phyloP scores from a whole-genome alignment of 2,888 invertebrate genomes.

The Eledone cirrhosa region DNA sequence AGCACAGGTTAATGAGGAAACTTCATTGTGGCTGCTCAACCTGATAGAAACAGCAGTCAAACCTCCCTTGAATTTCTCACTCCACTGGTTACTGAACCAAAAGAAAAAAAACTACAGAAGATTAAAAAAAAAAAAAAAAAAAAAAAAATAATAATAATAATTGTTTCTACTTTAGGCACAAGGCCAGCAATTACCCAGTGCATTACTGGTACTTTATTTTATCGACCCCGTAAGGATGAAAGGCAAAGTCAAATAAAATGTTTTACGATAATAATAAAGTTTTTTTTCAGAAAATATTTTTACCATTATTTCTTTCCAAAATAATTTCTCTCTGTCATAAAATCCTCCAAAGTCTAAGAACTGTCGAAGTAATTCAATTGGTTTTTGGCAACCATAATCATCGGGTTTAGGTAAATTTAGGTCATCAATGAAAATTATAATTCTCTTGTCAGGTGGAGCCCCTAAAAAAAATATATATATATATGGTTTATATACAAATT shows the following conservation, averaged over 20 bases:
- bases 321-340: conserved; percentile 87
- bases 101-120: neutral
- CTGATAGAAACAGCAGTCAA: too few relatives aligned
- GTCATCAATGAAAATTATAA: conserved; percentile 88
- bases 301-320: conserved; percentile 83
- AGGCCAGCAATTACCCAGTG: too few relatives aligned
- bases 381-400: conserved; percentile 68
- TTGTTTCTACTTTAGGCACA: too few relatives aligned
- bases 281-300: conserved; percentile 18
- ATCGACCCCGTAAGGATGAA: too few relatives aligned
- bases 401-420: conserved; percentile 84
- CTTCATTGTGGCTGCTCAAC: too few relatives aligned
- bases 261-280: neutral
- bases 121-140: too few relatives aligned
- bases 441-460: conserved; percentile 83
- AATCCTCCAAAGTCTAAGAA: conserved; percentile 81
- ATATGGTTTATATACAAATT: neutral
- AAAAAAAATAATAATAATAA: too few relatives aligned
- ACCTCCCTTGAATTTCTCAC: neutral
- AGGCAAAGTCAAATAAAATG: neutral
- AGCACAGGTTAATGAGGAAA: too few relatives aligned
- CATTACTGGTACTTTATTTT: too few relatives aligned
- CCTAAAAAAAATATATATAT: conserved; percentile 67
- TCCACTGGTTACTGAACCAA: neutral
- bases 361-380: conserved; percentile 74